A percentile compares a stretch with the other conserved stretches of the same genome.
phyloP scores from a whole-genome alignment of 1,140 invertebrate genomes.

The Musca vetustissima region DNA sequence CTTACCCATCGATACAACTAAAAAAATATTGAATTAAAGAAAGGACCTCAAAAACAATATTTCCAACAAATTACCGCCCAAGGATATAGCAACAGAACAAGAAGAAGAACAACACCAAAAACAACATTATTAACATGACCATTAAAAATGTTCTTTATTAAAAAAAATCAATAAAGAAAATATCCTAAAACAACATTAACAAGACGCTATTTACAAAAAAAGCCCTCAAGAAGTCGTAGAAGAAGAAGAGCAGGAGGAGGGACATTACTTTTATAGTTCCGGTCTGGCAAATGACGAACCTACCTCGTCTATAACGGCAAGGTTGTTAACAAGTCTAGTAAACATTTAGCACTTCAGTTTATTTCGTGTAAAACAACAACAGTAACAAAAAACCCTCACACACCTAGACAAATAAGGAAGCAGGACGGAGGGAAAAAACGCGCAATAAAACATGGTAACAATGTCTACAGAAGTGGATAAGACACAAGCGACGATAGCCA shows the following conservation, averaged over 20 bases:
- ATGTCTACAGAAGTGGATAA: slow-evolving; percentile 56
- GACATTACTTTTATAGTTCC: too few relatives aligned
- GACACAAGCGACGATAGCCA: slow-evolving; percentile 36
- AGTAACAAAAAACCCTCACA: not conserved
- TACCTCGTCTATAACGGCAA: too few relatives aligned
- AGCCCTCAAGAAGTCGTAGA: too few relatives aligned
- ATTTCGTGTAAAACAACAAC: not conserved
- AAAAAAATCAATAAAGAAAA: too few relatives aligned
- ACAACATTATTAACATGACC: not conserved
- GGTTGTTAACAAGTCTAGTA: too few relatives aligned
- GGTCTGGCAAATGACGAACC: too few relatives aligned
- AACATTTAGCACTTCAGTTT: too few relatives aligned
- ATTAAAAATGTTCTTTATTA: not conserved
- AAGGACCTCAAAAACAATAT: not conserved
- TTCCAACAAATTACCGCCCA: slow-evolving; percentile 10
- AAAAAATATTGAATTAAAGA: not conserved
- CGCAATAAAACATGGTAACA: slow-evolving; percentile 51
- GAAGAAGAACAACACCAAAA: not conserved
- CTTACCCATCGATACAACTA: too few relatives aligned
- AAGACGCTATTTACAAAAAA: too few relatives aligned
- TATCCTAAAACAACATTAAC: too few relatives aligned
- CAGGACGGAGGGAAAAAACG: not conserved
- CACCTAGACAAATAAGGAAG: not conserved
- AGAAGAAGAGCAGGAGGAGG: too few relatives aligned
- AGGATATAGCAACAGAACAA: slow-evolving; percentile 3